Percentiles rank a stretch among this genome's conserved stretches.
Evolutionary conservation across 2,113 vertebrate species (phyloP).

Genomic region (Lichenostomus cassidix): DNA sequence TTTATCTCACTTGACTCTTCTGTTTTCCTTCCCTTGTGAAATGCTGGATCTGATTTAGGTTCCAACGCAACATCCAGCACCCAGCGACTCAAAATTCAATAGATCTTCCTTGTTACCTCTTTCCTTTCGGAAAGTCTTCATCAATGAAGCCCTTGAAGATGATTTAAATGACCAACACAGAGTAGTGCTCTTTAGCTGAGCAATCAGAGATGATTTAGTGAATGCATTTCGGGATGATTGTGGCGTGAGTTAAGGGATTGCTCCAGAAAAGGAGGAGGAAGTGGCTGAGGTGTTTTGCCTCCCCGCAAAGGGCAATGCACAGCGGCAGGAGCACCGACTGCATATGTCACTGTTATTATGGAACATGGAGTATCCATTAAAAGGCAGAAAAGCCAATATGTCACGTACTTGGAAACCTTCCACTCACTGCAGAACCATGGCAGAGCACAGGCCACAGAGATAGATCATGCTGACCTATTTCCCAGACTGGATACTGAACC

Average conservation of each 20-base stretch:
- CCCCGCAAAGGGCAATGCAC: not conserved
- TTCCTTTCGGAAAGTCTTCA: not conserved
- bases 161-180: slow-evolving; percentile 22
- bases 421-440: not conserved
- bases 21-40: slow-evolving; percentile 17
- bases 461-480: slow-evolving; percentile 13
- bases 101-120: not conserved
- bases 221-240: not conserved
- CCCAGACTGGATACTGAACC: not conserved
- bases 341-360: not conserved
- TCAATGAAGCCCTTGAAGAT: slow-evolving; percentile 34
- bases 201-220: slow-evolving; percentile 33
- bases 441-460: not conserved
- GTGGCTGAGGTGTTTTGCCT: not conserved
- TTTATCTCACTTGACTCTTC: slow-evolving; percentile 39
- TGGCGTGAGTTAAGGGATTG: not conserved
- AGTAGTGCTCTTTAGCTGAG: not conserved
- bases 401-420: slow-evolving; percentile 13
- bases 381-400: not conserved
- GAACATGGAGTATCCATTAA: not conserved
- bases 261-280: not conserved
- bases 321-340: not conserved
- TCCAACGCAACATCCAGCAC: not conserved
- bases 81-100: slow-evolving; percentile 19
- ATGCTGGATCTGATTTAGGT: slow-evolving; percentile 25